Percentiles rank a stretch among this genome's conserved stretches.
Evolutionary conservation across 2,797 vertebrate species (phyloP).

Genomic region (Alauda arvensis): DNA sequence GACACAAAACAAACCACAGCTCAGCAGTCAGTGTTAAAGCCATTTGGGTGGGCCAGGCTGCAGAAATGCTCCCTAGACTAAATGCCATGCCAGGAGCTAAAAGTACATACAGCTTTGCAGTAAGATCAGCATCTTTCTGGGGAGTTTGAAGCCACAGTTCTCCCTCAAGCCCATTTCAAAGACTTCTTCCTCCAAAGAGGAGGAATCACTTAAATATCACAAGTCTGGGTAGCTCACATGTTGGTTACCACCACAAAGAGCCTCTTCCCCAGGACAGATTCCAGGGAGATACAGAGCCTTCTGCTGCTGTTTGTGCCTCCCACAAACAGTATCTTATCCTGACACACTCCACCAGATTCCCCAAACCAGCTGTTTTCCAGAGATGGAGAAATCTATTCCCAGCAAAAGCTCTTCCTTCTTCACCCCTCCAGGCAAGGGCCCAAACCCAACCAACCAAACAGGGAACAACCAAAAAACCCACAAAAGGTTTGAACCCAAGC

Average conservation of each 20-base stretch:
- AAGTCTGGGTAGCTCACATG: neutral
- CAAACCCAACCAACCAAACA: neutral
- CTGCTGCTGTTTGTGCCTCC: neutral
- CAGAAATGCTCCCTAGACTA: neutral
- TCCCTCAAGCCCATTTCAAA: neutral
- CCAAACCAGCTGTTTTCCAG: neutral
- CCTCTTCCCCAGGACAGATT: neutral
- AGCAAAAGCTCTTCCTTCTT: neutral
- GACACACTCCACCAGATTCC: neutral
- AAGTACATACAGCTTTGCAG: neutral
- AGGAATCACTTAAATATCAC: neutral
- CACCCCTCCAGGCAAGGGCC: neutral
- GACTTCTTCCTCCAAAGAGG: neutral
- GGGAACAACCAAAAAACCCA: neutral
- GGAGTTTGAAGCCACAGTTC: neutral
- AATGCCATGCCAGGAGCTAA: neutral
- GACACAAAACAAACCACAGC: neutral
- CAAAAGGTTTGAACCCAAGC: neutral
- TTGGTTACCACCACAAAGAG: neutral
- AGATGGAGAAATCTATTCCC: neutral
- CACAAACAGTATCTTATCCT: neutral
- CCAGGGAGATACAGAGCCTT: neutral
- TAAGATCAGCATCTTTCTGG: neutral
- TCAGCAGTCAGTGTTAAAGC: neutral
- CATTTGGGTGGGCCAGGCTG: neutral